A percentile compares a stretch with the other conserved stretches of the same genome.
Conservation (phyloP, 1,140 invertebrate genomes). For the Psilanteris sp. region DNA sequence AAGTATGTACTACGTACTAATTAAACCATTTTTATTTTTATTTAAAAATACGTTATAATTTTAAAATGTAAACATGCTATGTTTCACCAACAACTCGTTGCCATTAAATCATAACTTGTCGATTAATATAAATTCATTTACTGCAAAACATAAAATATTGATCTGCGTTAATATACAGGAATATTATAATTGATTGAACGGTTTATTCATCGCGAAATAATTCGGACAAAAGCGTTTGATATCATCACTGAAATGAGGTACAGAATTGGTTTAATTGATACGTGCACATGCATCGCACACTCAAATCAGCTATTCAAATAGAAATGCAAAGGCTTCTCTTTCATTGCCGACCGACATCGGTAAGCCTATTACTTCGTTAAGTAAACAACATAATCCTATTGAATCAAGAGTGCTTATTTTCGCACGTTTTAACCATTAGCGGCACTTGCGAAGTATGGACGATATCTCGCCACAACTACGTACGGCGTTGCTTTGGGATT, state of each 20-base stretch:
- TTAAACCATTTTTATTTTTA: no score
- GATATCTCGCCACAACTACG: slow-evolving; percentile 19
- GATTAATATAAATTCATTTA: no score
- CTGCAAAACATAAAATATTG: no score
- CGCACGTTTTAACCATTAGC: slow-evolving; percentile 66
- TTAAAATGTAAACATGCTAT: no score
- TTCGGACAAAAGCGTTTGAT: no score
- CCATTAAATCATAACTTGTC: no score
- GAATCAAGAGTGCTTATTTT: slow-evolving; percentile 66
- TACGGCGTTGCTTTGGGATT: slow-evolving; percentile 8
- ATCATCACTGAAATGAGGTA: not conserved
- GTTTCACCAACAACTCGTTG: no score
- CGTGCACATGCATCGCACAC: slow-evolving; percentile 31
- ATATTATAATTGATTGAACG: no score
- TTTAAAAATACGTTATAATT: no score
- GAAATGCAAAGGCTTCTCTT: slow-evolving; percentile 29
- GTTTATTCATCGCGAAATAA: no score
- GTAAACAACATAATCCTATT: slow-evolving; percentile 66
- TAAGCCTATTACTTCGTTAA: slow-evolving; percentile 64
- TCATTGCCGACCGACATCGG: slow-evolving; percentile 32
- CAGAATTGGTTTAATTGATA: slow-evolving; percentile 36
- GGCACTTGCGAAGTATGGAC: slow-evolving; percentile 21
- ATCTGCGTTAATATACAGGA: no score
- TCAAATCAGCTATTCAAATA: slow-evolving; percentile 20
- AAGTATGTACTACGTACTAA: no score